phyloP scores from a whole-genome alignment of 2,113 vertebrate genomes.

The Panthera uncia region DNA sequence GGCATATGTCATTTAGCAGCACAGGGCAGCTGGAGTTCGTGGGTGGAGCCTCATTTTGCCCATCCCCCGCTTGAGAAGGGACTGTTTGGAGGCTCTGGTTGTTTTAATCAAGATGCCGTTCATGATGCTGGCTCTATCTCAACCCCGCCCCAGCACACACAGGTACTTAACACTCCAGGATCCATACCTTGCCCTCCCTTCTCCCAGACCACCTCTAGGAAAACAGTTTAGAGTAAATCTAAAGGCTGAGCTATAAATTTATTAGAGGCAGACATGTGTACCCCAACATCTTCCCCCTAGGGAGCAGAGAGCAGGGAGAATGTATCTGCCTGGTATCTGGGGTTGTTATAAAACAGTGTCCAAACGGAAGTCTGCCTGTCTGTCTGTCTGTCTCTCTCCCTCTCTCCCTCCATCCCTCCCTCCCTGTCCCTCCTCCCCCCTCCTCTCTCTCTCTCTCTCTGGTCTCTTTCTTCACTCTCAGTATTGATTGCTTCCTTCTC shows the following conservation, averaged over 20 bases:
- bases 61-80: conserved; percentile 75
- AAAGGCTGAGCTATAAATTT: not conserved
- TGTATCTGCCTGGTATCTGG: not conserved
- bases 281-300: not conserved
- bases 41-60: conserved; percentile 69
- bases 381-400: not conserved
- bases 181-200: not conserved
- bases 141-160: not conserved
- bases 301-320: not conserved
- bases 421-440: not conserved
- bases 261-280: not conserved
- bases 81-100: conserved; percentile 33
- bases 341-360: not conserved
- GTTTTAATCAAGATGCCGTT: not conserved
- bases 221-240: conserved; percentile 37
- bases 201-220: conserved; percentile 83
- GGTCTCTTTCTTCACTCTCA: not conserved
- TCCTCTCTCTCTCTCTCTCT: not conserved
- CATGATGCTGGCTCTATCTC: not conserved
- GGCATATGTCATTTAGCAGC: conserved; percentile 79
- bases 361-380: not conserved
- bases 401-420: too few species aligned
- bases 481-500: not conserved
- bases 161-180: not conserved
- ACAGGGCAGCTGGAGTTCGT: conserved; percentile 71